Base-by-base conservation (phyloP, 2,888 invertebrate species). In the Eutolmus rufibarbis region DNA sequence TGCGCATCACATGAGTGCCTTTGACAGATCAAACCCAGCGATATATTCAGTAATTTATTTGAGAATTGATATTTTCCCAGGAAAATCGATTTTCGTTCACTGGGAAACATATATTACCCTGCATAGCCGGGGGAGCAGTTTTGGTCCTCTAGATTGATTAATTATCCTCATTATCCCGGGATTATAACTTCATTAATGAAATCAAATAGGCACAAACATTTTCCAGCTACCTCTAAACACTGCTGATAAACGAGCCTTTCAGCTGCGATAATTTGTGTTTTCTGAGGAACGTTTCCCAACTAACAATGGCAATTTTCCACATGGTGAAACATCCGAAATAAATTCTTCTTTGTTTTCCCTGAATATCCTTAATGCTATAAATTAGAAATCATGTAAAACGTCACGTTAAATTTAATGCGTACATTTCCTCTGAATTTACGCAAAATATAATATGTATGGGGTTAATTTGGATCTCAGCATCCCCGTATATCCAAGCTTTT, bases 181-280 rank as follows among this genome's bases (percentile, higher is more conserved):
- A 28, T 43, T 79, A 51, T 51, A 46, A 79, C 23, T 23, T 79
- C 79, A 79, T 79, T 79, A 79, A 51, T 79, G 79, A 12, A 79
- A 79, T 79, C 46, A 79, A 77, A 77, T 79, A 79, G 19, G 79
- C 77, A 40, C 77, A 77, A 23, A 77, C 40, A 77, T 77, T 37
- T 77, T 57, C 57, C 34, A 40, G 16, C n/a, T 57, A 57, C 57
- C 23, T 57, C 23, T 57, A 57, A 57, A 57, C 19, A 57, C 23
- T 57, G 57, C 40, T 40, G 77, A 57, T 37, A 37, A 40, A 37
- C 23, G 46, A 46, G 79, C 79, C 31, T 79, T 79, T 79, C n/a
- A 28, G 9, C 51, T 79, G 28, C 57, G 57, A 43, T 46, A 79
- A 79, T 79, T 79, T 19, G 46, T 46, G 79, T 23, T 46, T 79